Base-by-base conservation (phyloP, 2,888 invertebrate species). In the Imbricaverruca yamaguchii region DNA sequence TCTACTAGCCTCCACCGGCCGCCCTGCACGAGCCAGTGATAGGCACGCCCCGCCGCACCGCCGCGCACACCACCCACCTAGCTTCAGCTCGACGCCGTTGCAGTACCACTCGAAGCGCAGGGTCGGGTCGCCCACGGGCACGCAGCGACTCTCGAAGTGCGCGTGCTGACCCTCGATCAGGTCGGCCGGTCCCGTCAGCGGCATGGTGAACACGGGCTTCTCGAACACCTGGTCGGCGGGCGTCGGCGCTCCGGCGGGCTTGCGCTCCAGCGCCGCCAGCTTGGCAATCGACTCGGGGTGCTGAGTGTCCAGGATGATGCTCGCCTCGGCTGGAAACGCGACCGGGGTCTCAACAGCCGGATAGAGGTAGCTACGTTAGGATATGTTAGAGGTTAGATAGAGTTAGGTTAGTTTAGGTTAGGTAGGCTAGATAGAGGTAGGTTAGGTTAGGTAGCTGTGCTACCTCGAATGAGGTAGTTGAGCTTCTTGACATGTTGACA, bases 51-150 rank as follows among this genome's bases (percentile, higher is more conserved):
- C 39, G 39, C 39, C 39, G 39, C 39, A 4, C 39, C 4, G 39
- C 39, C 39, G 39, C 39, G 55, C 18, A 65, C 15, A 65, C 23
- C 12, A 85, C 89, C 87, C 88, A 91, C 96, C 96, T 91, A 95
- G 92, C 89, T 95, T 93, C 80, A 98, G 90, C 88, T 96, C 96
- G 11, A 95, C 92, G 81, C 96, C 97, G 87, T 98, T 97, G 84
- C 96, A 93, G 88, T 93, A 97, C 98, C 98, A 98, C 89, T 97
- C 95, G 85, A 96, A 96, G 85, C 93, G 91, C 86, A 98, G 90
- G 84, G 92, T 94, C 4, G 97, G 92, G 88, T 98, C 98, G 13
- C 97, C 97, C 81, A 97, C 94, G 18, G 96, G 96, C 74, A 95
- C 94, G 55, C 96, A 95, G 80, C 95, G 91, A 80, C 95, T 95